Evolutionary conservation across 2,797 vertebrate species (phyloP).

Genomic region (Numenius phaeopus): DNA sequence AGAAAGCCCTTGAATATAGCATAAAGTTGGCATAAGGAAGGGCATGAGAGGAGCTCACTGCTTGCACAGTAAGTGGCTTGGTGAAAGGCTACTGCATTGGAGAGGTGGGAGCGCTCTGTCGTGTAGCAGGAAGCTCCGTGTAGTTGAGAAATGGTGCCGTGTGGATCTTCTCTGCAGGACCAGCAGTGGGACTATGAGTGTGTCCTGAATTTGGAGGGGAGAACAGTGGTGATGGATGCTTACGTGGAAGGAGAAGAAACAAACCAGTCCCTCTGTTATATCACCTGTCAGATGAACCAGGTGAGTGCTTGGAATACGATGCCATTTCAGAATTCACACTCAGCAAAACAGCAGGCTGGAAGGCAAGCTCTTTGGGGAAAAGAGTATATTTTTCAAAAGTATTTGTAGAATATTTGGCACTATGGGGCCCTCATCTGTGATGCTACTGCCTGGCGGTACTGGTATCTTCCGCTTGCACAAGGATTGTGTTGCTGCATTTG

Average conservation of each 20-base stretch:
- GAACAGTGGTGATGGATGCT: conserved; percentile 88
- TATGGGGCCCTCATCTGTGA: not conserved
- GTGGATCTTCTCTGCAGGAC: conserved; percentile 79
- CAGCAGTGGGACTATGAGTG: conserved; percentile 89
- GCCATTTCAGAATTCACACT: not conserved
- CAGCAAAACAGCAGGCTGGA: not conserved
- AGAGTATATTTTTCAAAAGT: not conserved
- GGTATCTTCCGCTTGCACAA: not conserved
- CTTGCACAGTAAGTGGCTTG: not conserved
- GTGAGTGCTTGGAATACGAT: conserved; percentile 72
- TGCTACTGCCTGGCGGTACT: not conserved
- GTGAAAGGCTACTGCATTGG: not conserved
- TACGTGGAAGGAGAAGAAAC: conserved; percentile 85
- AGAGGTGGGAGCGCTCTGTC: not conserved
- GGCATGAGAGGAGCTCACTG: not conserved
- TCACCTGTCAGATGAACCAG: conserved; percentile 91
- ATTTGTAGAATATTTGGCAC: not conserved
- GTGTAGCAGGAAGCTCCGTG: fast-evolving
- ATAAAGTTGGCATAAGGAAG: not conserved
- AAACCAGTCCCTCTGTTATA: conserved; percentile 84
- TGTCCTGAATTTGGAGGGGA: conserved; percentile 91
- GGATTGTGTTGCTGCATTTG: not conserved
- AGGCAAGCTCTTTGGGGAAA: not conserved
- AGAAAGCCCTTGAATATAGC: not conserved
- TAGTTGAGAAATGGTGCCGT: not conserved